Evolutionary conservation across 2,113 vertebrate genomes (phyloP).

Genomic region (Solea senegalensis): DNA sequence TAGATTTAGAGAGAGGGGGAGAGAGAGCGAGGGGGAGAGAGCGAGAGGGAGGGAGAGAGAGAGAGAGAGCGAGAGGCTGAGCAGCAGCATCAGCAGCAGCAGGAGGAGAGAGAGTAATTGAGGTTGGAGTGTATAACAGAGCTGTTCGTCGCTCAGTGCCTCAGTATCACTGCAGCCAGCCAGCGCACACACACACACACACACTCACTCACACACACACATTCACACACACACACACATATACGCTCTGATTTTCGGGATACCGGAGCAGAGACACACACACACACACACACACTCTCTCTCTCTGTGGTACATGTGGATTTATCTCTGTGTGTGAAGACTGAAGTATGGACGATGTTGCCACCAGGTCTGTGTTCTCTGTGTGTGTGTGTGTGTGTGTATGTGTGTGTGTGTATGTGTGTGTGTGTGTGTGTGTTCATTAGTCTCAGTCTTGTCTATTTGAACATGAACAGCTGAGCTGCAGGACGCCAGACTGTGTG

Average conservation of each 20-base stretch:
- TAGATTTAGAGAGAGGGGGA: not conserved
- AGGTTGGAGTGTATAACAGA: conserved; percentile 47
- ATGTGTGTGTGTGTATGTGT: conserved; percentile 1
- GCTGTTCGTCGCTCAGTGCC: conserved; percentile 35
- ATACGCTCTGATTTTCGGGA: conserved; percentile 12
- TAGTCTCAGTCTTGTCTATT: too few species aligned
- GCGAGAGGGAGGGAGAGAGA: not conserved
- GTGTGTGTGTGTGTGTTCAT: not conserved
- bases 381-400: conserved; percentile 12
- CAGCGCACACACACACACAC: conserved; percentile 3
- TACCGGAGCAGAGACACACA: conserved; percentile 2
- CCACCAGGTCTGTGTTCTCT: conserved; percentile 59
- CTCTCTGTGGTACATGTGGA: conserved; percentile 28
- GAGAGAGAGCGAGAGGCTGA: not conserved
- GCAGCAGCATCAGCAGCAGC: not conserved
- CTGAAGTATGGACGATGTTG: conserved; percentile 72
- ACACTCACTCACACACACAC: not conserved
- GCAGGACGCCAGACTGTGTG: not conserved
- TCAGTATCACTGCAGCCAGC: conserved; percentile 45
- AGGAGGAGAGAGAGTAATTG: conserved; percentile 21
- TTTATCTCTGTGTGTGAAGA: conserved; percentile 50
- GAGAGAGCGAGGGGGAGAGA: not conserved
- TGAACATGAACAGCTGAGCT: conserved; percentile 9
- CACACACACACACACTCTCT: conserved; percentile 5
- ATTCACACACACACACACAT: not conserved